Evolutionary conservation across 2,113 vertebrate genomes (phyloP).

Genomic region (Lophura nycthemera): DNA sequence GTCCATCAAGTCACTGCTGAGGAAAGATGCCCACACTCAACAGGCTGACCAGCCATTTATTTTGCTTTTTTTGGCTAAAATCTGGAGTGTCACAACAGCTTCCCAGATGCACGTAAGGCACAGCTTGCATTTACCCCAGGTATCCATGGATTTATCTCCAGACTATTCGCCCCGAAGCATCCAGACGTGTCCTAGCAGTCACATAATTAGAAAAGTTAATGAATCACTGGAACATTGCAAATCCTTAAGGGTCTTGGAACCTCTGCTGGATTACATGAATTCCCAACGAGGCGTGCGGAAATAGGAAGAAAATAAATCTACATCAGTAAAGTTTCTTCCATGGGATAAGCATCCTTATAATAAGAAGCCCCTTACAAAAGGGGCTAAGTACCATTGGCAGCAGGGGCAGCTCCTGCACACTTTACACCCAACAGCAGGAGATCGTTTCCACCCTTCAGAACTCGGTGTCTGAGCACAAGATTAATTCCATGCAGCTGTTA

Average conservation of each 20-base stretch:
- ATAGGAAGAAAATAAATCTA: not conserved
- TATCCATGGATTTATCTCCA: not conserved
- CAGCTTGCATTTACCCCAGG: not conserved
- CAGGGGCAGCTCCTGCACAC: not conserved
- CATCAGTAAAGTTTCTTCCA: slow-evolving; percentile 18
- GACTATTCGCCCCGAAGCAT: not conserved
- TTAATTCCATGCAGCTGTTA: not conserved
- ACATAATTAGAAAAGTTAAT: slow-evolving; percentile 52
- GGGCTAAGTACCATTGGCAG: not conserved
- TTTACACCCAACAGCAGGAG: not conserved
- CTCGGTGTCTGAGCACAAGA: not conserved
- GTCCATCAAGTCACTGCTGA: not conserved
- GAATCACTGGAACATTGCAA: slow-evolving; percentile 2
- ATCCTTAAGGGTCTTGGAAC: slow-evolving; percentile 28
- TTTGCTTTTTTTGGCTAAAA: not conserved
- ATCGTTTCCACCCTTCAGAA: not conserved
- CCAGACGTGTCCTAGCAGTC: not conserved
- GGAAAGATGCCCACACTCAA: not conserved
- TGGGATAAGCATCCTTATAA: not conserved
- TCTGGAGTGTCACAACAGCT: not conserved
- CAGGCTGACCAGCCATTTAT: not conserved
- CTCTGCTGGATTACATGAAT: slow-evolving; percentile 1
- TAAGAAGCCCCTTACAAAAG: not conserved
- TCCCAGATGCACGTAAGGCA: not conserved
- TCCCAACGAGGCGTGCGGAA: not conserved